phyloP scores from a whole-genome alignment of 2,797 vertebrate species.

The Coluber constrictor region DNA sequence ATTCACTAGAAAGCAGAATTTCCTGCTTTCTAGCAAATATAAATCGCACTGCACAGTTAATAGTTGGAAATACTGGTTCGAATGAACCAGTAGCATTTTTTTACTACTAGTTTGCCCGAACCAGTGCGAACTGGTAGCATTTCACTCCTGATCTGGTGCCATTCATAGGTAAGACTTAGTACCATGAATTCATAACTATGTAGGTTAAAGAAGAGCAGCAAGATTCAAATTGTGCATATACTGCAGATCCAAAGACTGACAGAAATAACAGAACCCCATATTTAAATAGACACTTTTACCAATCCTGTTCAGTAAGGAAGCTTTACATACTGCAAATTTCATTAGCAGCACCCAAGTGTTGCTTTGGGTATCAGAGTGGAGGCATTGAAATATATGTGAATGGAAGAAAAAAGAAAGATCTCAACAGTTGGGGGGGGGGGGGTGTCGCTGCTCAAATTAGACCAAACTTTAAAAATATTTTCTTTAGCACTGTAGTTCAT shows the following conservation, averaged over 20 bases:
- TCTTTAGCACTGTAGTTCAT: slow-evolving; percentile 26
- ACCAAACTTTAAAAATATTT: slow-evolving; percentile 38
- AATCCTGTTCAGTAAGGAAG: slow-evolving; percentile 70
- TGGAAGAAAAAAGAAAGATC: slow-evolving; percentile 55
- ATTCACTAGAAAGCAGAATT: too few relatives aligned
- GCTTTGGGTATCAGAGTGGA: slow-evolving; percentile 73
- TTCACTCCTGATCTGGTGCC: neutral
- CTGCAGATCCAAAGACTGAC: slow-evolving; percentile 63
- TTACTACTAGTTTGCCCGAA: too few relatives aligned
- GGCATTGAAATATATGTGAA: slow-evolving; percentile 63
- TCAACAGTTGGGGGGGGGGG: slow-evolving; percentile 57
- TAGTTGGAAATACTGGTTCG: too few relatives aligned
- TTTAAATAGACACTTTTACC: slow-evolving; percentile 70
- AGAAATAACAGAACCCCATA: slow-evolving; percentile 61
- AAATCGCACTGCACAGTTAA: too few relatives aligned
- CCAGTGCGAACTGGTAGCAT: too few relatives aligned
- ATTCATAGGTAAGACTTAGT: slow-evolving; percentile 23
- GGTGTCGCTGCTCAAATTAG: slow-evolving; percentile 34
- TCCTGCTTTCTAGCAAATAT: too few relatives aligned
- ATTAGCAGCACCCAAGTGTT: slow-evolving; percentile 76
- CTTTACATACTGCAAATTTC: slow-evolving; percentile 70
- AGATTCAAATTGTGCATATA: slow-evolving; percentile 49
- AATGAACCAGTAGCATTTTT: too few relatives aligned
- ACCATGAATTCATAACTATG: slow-evolving; percentile 29
- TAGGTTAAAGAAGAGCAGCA: slow-evolving; percentile 51